Evolutionary conservation across 2,113 vertebrate species (phyloP), one percentile per base, ranked within the genome.

Genomic region (Bostrychus sinensis): DNA sequence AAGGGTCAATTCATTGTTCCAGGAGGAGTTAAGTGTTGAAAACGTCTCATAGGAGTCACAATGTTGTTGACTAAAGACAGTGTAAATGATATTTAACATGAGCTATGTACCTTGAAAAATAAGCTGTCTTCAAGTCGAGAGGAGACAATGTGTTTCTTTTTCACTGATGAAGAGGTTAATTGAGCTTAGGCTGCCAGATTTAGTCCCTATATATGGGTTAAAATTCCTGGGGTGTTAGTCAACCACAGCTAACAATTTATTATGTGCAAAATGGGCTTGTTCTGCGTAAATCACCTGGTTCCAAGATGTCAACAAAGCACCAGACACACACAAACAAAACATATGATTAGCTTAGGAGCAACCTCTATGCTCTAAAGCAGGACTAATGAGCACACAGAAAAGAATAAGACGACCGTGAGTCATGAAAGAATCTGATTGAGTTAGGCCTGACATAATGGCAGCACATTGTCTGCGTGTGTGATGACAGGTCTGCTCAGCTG

Each of bases 401-500:
- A 17, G 16, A 65, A 39, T 7, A 62, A 50, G 57, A 57, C 66
- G 53, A 63, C 23, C 36, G 22, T 67, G 75, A 79, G 26, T 82
- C 74, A 72, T 14, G 4, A 32, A 34, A 48, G 7, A 26, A 17
- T 23, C 56, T 25, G 37, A 62, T 28, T 58, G 48, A 36, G 25
- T 22, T 57, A 19, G 58, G 37, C 56, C 54, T 12, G 11, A 70
- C 28, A 69, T 30, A 57, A 75, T 55, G 16, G 50, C 46, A 80
- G 38, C 39, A 75, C 14, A n/a, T 39, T 72, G 57, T 72, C 54
- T 72, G 59, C 78, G 66, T 67, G 41, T 53, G 73, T 58, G 76
- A 87, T 83, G 80, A 88, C 74, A 83, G 56, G 75, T 77, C 64
- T 84, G 66, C 51, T 42, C 56, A 41, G 45, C 10, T 36, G 53